Percentiles rank a stretch among this genome's conserved stretches.
Evolutionary conservation across 2,797 vertebrate genomes (phyloP).

Genomic region (Melanotaenia parkinsoni): DNA sequence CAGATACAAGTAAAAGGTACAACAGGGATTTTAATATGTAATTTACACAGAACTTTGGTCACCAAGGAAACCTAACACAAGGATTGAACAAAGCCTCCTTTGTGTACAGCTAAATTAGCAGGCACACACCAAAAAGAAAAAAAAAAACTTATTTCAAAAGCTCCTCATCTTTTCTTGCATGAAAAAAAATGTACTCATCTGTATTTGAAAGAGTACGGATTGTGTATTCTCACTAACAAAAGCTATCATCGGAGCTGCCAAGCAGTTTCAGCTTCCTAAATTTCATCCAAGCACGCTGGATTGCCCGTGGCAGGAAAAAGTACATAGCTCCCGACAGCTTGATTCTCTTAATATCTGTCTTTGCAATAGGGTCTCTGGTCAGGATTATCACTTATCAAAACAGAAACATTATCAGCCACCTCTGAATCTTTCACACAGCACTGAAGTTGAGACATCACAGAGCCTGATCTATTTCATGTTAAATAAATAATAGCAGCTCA

Average conservation of each 20-base stretch:
- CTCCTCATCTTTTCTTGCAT: slow-evolving; percentile 1
- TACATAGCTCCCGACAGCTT: slow-evolving; percentile 40
- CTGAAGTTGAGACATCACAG: slow-evolving; percentile 50
- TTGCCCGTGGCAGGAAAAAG: slow-evolving; percentile 6
- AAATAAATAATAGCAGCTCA: slow-evolving; percentile 72
- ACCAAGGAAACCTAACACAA: slow-evolving; percentile 54
- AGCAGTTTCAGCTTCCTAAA: slow-evolving; percentile 16
- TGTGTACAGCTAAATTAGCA: slow-evolving; percentile 15
- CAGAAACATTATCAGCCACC: slow-evolving; percentile 23
- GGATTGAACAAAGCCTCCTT: slow-evolving; percentile 13
- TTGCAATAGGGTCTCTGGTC: slow-evolving; percentile 36
- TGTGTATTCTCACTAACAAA: slow-evolving; percentile 28
- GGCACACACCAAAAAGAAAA: background rate
- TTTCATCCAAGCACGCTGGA: background rate
- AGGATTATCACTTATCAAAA: slow-evolving; percentile 61
- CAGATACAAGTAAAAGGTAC: slow-evolving; percentile 6
- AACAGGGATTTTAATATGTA: slow-evolving; percentile 51
- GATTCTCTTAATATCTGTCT: slow-evolving; percentile 35
- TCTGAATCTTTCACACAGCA: slow-evolving; percentile 36
- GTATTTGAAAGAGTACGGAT: slow-evolving; percentile 19
- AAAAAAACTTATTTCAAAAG: background rate
- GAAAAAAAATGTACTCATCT: slow-evolving; percentile 9
- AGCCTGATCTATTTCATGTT: slow-evolving; percentile 43
- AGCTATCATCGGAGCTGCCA: slow-evolving; percentile 30
- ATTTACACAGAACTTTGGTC: slow-evolving; percentile 55